A percentile compares a stretch with the other conserved stretches of the same genome.
These are phyloP conservation scores for Nemotelus nigrinus DNA, from an alignment of 2,888 invertebrate species.

Conservation along the genomic window DNA sequence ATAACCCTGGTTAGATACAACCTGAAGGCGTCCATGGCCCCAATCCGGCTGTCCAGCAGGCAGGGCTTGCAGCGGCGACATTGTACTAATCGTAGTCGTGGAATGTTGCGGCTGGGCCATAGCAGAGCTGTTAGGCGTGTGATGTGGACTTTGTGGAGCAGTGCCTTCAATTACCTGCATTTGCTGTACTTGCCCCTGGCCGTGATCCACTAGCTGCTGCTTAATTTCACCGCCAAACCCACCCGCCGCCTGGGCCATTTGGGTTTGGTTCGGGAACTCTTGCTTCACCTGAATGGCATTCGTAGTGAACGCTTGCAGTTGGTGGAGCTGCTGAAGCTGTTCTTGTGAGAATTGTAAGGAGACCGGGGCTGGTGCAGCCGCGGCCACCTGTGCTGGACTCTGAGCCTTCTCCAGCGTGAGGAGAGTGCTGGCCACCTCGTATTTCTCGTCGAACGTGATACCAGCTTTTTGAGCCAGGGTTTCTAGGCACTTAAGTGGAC, in stretches of 20 bases:
- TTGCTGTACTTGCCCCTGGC: slow-evolving; percentile 66
- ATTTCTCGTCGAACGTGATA: slow-evolving; percentile 78
- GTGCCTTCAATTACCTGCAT: slow-evolving; percentile 63
- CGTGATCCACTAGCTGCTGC: slow-evolving; percentile 64
- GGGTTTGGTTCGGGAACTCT: slow-evolving; percentile 61
- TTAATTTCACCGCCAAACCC: slow-evolving; percentile 57
- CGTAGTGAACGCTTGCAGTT: slow-evolving; percentile 68
- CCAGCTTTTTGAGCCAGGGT: slow-evolving; percentile 79
- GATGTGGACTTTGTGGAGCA: slow-evolving; percentile 66
- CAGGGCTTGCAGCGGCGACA: slow-evolving; percentile 79
- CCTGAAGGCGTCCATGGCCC: slow-evolving; percentile 81
- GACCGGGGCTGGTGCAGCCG: slow-evolving; percentile 59
- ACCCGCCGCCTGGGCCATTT: slow-evolving; percentile 45
- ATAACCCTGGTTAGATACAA: slow-evolving; percentile 78
- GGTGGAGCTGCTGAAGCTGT: slow-evolving; percentile 71
- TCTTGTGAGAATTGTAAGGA: slow-evolving; percentile 65
- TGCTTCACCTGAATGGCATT: slow-evolving; percentile 64
- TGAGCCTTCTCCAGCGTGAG: slow-evolving; percentile 74
- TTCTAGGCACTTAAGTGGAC: slow-evolving; percentile 75
- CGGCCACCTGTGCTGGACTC: slow-evolving; percentile 65
- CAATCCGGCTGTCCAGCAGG: slow-evolving; percentile 74
- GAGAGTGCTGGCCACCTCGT: slow-evolving; percentile 74
- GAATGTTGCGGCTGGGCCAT: slow-evolving; percentile 65
- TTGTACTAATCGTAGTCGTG: slow-evolving; percentile 75
- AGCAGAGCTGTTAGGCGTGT: slow-evolving; percentile 60